Percentiles rank a stretch among this genome's conserved stretches.
phyloP scores from a whole-genome alignment of 2,888 invertebrate species.

The Cabera pusaria region DNA sequence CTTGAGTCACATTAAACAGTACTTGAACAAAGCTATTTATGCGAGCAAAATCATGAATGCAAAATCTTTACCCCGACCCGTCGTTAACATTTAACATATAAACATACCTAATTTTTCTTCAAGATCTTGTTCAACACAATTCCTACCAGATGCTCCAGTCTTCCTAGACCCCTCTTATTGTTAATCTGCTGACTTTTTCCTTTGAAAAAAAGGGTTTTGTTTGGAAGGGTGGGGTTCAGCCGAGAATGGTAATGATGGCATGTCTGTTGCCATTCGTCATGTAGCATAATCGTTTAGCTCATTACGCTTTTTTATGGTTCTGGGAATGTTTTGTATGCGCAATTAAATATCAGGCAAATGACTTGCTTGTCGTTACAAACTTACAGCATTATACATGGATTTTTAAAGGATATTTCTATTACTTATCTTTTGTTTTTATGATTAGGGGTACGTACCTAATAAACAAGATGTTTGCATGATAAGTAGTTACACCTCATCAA shows the following conservation, averaged over 20 bases:
- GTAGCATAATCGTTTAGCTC: constrained; percentile 64
- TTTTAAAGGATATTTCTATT: too few species aligned
- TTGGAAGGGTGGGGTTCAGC: constrained; percentile 35
- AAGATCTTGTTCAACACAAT: constrained; percentile 63
- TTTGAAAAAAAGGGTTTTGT: constrained; percentile 6
- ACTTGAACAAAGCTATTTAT: too few species aligned
- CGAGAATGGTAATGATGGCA: constrained; percentile 58
- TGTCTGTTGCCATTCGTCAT: constrained; percentile 59
- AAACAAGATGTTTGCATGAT: too few species aligned
- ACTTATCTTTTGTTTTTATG: too few species aligned
- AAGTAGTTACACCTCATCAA: too few species aligned
- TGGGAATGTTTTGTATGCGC: neutral
- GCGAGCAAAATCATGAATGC: constrained; percentile 12
- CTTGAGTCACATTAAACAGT: too few species aligned
- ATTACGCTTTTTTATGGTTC: constrained; percentile 42
- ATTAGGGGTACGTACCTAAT: too few species aligned
- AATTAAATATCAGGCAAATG: constrained; percentile 1
- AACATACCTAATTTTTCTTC: constrained; percentile 61
- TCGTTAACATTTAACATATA: constrained; percentile 44
- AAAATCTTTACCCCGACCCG: too few species aligned
- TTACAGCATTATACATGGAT: too few species aligned
- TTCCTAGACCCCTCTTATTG: constrained; percentile 36
- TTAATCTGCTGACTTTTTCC: constrained; percentile 2
- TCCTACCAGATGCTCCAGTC: constrained; percentile 51
- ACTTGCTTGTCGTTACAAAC: too few species aligned